Percentiles rank a stretch among this genome's conserved stretches.
Evolutionary conservation across 2,797 vertebrate species (phyloP).

Genomic region (Alauda arvensis): DNA sequence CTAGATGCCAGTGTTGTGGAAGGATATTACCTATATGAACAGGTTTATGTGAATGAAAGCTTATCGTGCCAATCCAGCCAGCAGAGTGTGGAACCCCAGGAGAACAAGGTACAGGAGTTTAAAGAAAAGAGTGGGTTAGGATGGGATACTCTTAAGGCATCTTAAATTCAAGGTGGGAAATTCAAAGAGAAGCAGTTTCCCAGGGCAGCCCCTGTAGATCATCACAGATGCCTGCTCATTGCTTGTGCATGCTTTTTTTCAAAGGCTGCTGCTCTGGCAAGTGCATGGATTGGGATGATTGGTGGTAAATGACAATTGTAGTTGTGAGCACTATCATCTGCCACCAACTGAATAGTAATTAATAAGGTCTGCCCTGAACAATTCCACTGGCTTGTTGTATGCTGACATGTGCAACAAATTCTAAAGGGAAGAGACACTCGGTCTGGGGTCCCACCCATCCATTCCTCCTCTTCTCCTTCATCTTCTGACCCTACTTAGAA

Average conservation of each 20-base stretch:
- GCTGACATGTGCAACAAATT: slow-evolving; percentile 31
- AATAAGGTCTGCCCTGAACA: slow-evolving; percentile 29
- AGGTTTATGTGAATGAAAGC: not conserved
- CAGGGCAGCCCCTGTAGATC: not conserved
- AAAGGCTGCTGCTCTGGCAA: not conserved
- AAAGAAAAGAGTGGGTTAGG: not conserved
- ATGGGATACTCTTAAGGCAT: not conserved
- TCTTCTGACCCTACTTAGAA: not conserved
- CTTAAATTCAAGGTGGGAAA: not conserved
- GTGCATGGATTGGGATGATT: not conserved
- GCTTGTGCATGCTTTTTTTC: not conserved
- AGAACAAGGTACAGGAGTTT: not conserved
- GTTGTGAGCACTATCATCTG: slow-evolving; percentile 3
- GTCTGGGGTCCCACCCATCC: slow-evolving; percentile 1
- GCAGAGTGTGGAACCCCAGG: not conserved
- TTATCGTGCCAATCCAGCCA: not conserved
- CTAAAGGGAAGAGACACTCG: not conserved
- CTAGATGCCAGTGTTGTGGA: not conserved
- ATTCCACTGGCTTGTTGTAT: not conserved
- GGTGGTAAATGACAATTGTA: not conserved
- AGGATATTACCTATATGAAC: not conserved
- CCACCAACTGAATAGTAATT: slow-evolving; percentile 22
- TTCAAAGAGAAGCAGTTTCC: not conserved
- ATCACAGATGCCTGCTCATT: not conserved
- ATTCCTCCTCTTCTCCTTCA: not conserved